phyloP scores from a whole-genome alignment of 1,140 invertebrate genomes.

The Saxidomus purpurata region DNA sequence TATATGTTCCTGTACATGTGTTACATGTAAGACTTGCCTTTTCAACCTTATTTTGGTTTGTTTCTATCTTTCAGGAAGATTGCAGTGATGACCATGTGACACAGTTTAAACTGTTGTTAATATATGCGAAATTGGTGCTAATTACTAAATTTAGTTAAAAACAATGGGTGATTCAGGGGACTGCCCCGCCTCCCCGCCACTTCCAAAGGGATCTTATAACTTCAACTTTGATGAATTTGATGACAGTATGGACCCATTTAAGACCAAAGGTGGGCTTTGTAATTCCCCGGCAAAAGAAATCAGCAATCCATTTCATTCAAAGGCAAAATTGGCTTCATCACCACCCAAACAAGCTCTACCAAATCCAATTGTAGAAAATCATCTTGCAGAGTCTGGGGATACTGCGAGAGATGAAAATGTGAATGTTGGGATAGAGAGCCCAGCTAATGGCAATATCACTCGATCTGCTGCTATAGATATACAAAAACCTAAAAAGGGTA shows the following conservation, averaged over 20 bases:
- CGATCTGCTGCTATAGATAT: constrained; percentile 4
- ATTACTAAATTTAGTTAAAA: neutral
- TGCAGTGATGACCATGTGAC: neutral
- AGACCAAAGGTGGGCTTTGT: constrained; percentile 31
- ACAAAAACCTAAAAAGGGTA: neutral
- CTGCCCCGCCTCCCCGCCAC: constrained; percentile 40
- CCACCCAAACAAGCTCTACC: constrained; percentile 15
- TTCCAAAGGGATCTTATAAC: constrained; percentile 50
- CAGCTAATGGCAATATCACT: neutral
- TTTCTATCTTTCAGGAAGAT: neutral
- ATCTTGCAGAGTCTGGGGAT: neutral
- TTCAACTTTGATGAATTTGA: constrained; percentile 66
- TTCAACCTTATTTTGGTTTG: too few species aligned
- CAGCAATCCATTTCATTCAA: constrained; percentile 41
- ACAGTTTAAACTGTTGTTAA: neutral
- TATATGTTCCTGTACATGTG: too few species aligned
- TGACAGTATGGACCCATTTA: constrained; percentile 55
- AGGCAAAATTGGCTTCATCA: constrained; percentile 42
- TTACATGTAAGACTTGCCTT: too few species aligned
- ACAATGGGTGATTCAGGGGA: constrained; percentile 53
- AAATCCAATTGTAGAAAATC: neutral
- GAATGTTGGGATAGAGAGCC: neutral
- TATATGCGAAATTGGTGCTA: neutral
- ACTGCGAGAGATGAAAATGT: neutral
- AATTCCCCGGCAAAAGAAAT: constrained; percentile 11